A percentile compares a stretch with the other conserved stretches of the same genome.
These are phyloP conservation scores for Campylomormyrus tamandua DNA, from an alignment of 2,113 vertebrate genomes.

Conservation along the genomic window DNA sequence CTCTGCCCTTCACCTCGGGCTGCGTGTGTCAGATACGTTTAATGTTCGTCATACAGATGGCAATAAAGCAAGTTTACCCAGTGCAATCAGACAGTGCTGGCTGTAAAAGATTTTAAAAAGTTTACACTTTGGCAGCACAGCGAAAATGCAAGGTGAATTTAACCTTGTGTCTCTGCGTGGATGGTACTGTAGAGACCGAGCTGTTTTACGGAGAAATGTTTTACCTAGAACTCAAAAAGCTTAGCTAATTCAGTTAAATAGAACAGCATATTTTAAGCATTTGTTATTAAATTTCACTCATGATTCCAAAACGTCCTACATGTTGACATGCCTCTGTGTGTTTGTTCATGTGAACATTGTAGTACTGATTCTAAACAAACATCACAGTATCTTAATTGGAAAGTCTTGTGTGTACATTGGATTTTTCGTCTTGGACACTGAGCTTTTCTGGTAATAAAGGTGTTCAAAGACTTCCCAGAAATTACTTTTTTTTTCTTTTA, in stretches of 20 bases:
- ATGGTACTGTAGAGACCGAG: background rate
- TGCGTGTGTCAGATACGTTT: constrained; percentile 24
- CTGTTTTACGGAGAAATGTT: background rate
- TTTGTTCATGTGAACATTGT: background rate
- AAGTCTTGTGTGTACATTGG: background rate
- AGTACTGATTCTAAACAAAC: background rate
- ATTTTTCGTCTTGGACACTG: background rate
- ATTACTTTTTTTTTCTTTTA: background rate
- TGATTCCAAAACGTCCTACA: background rate
- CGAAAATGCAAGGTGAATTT: constrained; percentile 4
- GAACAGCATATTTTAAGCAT: background rate
- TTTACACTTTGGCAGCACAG: constrained; percentile 20
- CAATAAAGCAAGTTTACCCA: constrained; percentile 40
- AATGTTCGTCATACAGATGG: constrained; percentile 38
- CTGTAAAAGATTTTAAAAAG: constrained; percentile 32
- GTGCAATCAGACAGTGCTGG: constrained; percentile 34
- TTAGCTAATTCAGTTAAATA: background rate
- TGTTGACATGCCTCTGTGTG: background rate
- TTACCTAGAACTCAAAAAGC: background rate
- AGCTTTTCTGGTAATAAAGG: background rate
- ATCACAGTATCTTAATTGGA: background rate
- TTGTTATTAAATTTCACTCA: background rate
- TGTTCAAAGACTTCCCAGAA: background rate
- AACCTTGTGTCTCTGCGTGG: background rate
- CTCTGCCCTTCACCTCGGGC: constrained; percentile 35